A percentile compares a stretch with the other conserved stretches of the same genome.
Conservation (phyloP, 2,888 invertebrate genomes). For the Chironomus tentans region DNA sequence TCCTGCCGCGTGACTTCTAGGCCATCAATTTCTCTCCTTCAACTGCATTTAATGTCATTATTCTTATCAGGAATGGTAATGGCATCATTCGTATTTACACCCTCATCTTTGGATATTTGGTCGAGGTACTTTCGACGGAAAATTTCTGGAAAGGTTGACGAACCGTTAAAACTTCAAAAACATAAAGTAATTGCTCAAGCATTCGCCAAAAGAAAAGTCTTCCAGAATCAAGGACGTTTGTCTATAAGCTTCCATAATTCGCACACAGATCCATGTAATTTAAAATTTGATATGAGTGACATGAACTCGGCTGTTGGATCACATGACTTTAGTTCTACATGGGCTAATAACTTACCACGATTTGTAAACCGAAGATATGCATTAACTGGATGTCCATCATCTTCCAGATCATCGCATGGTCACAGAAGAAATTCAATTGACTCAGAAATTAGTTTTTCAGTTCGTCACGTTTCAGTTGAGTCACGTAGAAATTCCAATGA, state of each 20-base stretch:
- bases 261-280: slow-evolving; percentile 82
- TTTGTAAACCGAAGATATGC: slow-evolving; percentile 78
- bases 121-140: slow-evolving; percentile 70
- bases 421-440: slow-evolving; percentile 55
- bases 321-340: slow-evolving; percentile 80
- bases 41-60: slow-evolving; percentile 70
- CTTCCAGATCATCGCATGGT: slow-evolving; percentile 45
- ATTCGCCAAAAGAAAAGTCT: slow-evolving; percentile 76
- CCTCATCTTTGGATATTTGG: slow-evolving; percentile 77
- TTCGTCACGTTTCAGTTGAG: slow-evolving; percentile 75
- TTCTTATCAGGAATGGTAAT: slow-evolving; percentile 80
- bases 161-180: slow-evolving; percentile 67
- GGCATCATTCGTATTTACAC: slow-evolving; percentile 93
- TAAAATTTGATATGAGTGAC: slow-evolving; percentile 48
- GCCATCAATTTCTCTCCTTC: slow-evolving; percentile 73
- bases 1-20: slow-evolving; percentile 57
- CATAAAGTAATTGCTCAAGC: slow-evolving; percentile 88
- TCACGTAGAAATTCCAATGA: slow-evolving; percentile 80
- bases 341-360: slow-evolving; percentile 84
- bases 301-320: slow-evolving; percentile 64
- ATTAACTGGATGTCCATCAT: slow-evolving; percentile 48
- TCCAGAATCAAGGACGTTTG: slow-evolving; percentile 72
- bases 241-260: slow-evolving; percentile 81
- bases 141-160: slow-evolving; percentile 57
- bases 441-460: slow-evolving; percentile 65